These are phyloP conservation scores for Catharus bicknelli DNA, from an alignment of 2,113 vertebrate genomes.

Conservation along the genomic window DNA sequence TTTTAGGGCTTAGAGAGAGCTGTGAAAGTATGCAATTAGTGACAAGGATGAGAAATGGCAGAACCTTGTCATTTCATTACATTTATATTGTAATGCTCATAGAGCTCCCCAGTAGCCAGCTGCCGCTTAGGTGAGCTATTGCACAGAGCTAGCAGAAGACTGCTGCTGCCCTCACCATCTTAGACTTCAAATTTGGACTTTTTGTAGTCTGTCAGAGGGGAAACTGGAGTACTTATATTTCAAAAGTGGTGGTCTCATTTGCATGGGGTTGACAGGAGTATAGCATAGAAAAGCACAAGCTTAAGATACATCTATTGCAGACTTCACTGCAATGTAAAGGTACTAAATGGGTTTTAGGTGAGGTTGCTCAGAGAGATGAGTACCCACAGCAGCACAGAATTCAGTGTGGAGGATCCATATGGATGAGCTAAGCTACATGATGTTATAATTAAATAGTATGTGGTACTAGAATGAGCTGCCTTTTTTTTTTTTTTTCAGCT, in stretches of 20 bases:
- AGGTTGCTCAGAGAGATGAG: background rate
- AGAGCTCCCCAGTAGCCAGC: background rate
- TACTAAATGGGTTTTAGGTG: background rate
- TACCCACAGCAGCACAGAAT: background rate
- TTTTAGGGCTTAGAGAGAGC: constrained; percentile 12
- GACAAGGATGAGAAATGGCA: constrained; percentile 15
- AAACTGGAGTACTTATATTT: background rate
- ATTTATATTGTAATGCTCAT: background rate
- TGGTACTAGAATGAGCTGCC: background rate
- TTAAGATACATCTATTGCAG: background rate
- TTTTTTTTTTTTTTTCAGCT: background rate
- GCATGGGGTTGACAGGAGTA: background rate
- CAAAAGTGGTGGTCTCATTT: background rate
- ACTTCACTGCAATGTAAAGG: background rate
- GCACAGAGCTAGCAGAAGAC: background rate
- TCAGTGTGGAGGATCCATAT: constrained; percentile 10
- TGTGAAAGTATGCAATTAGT: constrained; percentile 46
- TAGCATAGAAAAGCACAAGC: background rate
- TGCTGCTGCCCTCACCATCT: background rate
- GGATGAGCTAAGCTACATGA: background rate
- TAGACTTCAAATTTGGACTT: background rate
- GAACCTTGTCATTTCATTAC: constrained; percentile 19
- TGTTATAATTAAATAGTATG: constrained; percentile 30
- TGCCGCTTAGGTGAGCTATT: background rate
- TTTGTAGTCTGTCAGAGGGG: background rate